Base-by-base conservation (phyloP, 2,797 vertebrate genomes). In the Crenichthys baileyi region DNA sequence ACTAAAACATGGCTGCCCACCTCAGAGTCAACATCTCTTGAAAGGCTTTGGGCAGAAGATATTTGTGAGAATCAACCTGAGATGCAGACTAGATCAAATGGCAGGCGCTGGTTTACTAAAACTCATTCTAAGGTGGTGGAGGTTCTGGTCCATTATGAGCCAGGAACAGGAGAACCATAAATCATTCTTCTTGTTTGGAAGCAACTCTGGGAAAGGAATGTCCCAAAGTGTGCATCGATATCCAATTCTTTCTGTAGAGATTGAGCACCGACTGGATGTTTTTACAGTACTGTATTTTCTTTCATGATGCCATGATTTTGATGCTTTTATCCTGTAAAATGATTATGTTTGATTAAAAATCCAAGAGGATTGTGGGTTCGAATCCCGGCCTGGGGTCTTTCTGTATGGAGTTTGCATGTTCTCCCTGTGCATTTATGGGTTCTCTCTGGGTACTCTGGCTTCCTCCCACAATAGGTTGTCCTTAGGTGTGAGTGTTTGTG, bases 41-140 rank as follows among this genome's bases (percentile, higher is more conserved):
- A 70, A 39, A 75, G 22, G 39, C 61, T 78, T 55, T 77, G 70
- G 82, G 71, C 80, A 75, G 78, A 79, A 70, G 75, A 81, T 76
- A 71, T 41, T 81, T 44, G 78, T 51, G 65, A 86, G 70, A 83
- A 79, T 8, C 51, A 79, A 78, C 24, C 11, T 7, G 67, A 26
- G 2, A 24, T 7, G 22, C 41, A 70, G 5, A 2, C 41, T 16
- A 22, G 41, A 70, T 70, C 60, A 77, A 78, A 55, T 36, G 46
- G 76, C 26, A 68, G 24, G 5, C n/a, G 11, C 67, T 71, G 77
- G 70, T 77, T 85, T 15, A 70, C 24, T 77, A 71, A 79, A 77
- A 77, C 61, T 79, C 85, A 86, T 39, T 63, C 63, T 76, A 86
- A 89, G 50, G 67, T 92, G 60, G 93, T 94, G 70, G 87, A 95